Base-by-base conservation (phyloP, 2,113 vertebrate species). In the Neolamprologus kungweensis region DNA sequence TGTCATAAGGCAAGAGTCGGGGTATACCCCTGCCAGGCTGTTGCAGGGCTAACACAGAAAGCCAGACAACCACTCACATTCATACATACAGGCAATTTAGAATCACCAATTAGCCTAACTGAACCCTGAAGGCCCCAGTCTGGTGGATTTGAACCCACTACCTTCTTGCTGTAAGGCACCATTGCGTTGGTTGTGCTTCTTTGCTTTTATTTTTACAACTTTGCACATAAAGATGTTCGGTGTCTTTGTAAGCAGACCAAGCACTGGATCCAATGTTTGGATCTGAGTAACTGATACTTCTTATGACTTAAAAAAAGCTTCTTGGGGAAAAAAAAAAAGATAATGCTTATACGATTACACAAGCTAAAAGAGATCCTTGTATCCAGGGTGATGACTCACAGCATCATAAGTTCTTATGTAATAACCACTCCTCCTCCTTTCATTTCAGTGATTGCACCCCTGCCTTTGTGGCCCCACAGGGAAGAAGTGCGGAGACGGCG, bases 361-460 rank as follows among this genome's bases (percentile, higher is more conserved):
- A 81, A 87, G 2, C 73, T 78, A 40, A 88, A 42, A 45, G 8
- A 81, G 54, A n/a, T 13, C 13, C 4, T 28, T 57, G 47, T n/a
- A 10, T 4, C 6, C 13, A n/a, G 31, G 50, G 21, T 3, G 81
- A 63, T 71, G 85, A 89, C 35, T 84, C 63, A 42, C 19, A 21
- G 33, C 33, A 23, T 60, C 47, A 87, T 82, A n/a, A 7, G 11
- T 26, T 21, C 19, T 82, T 68, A 51, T 80, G 26, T 81, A 83
- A 83, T 42, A 37, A 84, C 26, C 58, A 11, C 3, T n/a, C 21
- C 21, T 8, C 45, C 37, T 79, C 28, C 19, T 85, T 40, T 17
- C 40, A 1, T 94, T 92, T 19, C 96, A 99, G 98, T 42, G 98
- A 99, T 16, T 99, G 98, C 88, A 87, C 89, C 21, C 97, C 98